A percentile compares a stretch with the other conserved stretches of the same genome.
These are phyloP conservation scores for Aethina tumida DNA, from an alignment of 1,140 invertebrate genomes.

Conservation along the genomic window DNA sequence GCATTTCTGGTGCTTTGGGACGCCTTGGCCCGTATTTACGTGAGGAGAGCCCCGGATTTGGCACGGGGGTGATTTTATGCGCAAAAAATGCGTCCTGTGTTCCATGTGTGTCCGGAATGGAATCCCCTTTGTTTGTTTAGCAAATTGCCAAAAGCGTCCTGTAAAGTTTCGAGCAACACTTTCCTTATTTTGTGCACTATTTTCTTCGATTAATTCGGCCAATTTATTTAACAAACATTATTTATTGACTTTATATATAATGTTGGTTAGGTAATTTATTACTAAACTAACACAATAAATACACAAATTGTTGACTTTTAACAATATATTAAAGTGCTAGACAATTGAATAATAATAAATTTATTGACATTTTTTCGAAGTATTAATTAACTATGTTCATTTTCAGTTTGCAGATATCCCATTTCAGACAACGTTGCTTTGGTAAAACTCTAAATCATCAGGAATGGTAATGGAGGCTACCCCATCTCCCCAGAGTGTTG, in stretches of 20 bases:
- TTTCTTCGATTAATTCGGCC: constrained; percentile 1
- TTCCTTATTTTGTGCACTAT: constrained; percentile 6
- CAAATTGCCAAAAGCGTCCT: constrained; percentile 6
- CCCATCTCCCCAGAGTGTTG: constrained; percentile 81
- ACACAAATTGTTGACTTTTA: not conserved
- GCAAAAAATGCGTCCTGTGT: constrained; percentile 8
- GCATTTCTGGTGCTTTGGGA: too few relatives aligned
- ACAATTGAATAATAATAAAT: constrained; percentile 2
- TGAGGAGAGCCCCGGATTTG: not conserved
- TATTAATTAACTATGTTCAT: constrained; percentile 3
- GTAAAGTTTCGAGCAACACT: constrained; percentile 3
- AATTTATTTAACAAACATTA: not conserved
- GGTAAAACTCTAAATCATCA: constrained; percentile 14
- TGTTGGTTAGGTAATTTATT: not conserved
- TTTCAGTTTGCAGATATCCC: constrained; percentile 11
- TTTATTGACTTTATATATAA: not conserved
- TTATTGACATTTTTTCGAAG: not conserved
- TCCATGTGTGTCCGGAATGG: constrained; percentile 21
- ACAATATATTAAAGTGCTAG: constrained; percentile 1
- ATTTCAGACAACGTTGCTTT: constrained; percentile 10
- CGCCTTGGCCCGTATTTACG: constrained; percentile 1
- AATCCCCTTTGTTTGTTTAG: constrained; percentile 24
- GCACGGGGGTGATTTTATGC: not conserved
- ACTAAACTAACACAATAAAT: too few relatives aligned
- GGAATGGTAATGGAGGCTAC: constrained; percentile 83